Evolutionary conservation across 2,113 vertebrate species (phyloP), one percentile per base, ranked within the genome.

Genomic region (Sinocyclocheilus anophthalmus): DNA sequence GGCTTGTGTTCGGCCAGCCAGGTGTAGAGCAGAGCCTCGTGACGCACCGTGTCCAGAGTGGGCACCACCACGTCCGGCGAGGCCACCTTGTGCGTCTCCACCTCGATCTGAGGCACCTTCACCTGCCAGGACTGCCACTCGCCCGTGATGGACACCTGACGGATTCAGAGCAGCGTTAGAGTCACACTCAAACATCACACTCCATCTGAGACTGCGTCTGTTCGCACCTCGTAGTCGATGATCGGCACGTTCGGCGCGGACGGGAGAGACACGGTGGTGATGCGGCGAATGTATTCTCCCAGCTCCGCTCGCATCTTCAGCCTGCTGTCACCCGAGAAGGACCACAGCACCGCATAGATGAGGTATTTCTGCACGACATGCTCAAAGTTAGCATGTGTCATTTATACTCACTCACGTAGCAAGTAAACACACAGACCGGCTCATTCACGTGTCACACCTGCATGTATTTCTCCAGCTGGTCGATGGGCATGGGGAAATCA

Each of bases 1-100:
- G 98, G 98, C 89, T 99, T 99, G 92, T 99, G 98, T 70, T 99
- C 98, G 2, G 98, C 98, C 85, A 99, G 95, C 98, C 98, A 99
- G 1, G 98, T 99, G 91, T 99, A 99, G 16, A 99, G 93, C 89
- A 99, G 90, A 20, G 98, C 98, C 86, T 99, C 98, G 3, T 99
- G 98, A 26, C 98, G 98, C 82, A 99, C 98, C 0, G 98, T 99
- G 88, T 99, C 98, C 89, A 99, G 92, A 0, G 98, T 99, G 2
- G 98, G 98, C 85, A 99, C 98, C 0, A 99, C 98, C 8, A 99
- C 98, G 39, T 99, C 98, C 0, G 98, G 98, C 24, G 98, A 97
- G 0, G 98, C 98, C 87, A 99, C 98, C 91, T 99, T 99, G 94
- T 99, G 98, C 0, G 98, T 99, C 92, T 99, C 98, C 75, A 99